Base-by-base conservation (phyloP, 37 sponge, comb jelly and placozoan genomes). In the Aplysina aerophoba region DNA sequence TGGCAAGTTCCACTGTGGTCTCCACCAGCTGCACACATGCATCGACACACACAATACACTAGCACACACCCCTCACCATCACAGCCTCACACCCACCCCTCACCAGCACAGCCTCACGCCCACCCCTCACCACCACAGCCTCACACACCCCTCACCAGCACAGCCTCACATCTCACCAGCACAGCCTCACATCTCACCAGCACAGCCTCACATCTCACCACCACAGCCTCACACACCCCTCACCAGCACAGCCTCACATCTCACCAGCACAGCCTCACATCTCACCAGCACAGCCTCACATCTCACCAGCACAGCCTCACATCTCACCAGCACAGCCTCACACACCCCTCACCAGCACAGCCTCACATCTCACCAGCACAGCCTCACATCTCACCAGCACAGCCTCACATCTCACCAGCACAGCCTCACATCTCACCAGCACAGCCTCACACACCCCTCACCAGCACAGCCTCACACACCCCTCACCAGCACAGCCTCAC, bases 1-100 rank as follows among this genome's bases (percentile, higher is more conserved):
- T 96, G 33, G 99, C 95, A 17, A 98, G 89, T 73, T 98, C 99
- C 56, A 98, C 99, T 19, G 99, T 98, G 0, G 99, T 98, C 74
- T 98, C 99, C 55, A 98, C 99, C 55, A 98, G 89, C 92, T 98
- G 86, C 41, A 85, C 33, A 79, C n/a, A n/a, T n/a, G n/a, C n/a
- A n/a, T n/a, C n/a, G n/a, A 21, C 28, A 33, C 65, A 33, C 60
- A 60, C 28, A n/a, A 86, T 8, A 44, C 50, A 44, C 50, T 44
- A 8, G 50, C 50, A 44, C 37, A 64, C 72, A 39, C 25, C 4
- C 41, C 72, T 22, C 13, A 83, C 21, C 36, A 28, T 5, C 34
- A 63, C 65, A 24, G 8, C 3, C n/a, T n/a, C 50, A 44, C 50
- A 44, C 50, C 50, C 50, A 44, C 27, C 27, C n/a, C 28, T 28